A percentile compares a stretch with the other conserved stretches of the same genome.
phyloP scores from a whole-genome alignment of 2,888 invertebrate species.

The Eupeodes latifasciatus region DNA sequence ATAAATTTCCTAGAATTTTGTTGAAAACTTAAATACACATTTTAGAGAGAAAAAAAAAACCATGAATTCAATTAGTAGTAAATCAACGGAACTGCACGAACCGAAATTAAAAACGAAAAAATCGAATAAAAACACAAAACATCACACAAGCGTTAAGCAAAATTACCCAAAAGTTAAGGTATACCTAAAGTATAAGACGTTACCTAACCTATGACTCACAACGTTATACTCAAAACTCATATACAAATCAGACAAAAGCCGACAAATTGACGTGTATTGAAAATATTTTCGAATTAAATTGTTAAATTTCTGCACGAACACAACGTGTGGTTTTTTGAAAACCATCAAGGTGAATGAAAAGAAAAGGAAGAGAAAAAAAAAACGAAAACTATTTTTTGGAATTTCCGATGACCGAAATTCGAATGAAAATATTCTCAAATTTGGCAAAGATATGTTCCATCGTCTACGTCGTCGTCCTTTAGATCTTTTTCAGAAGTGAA shows the following conservation, averaged over 20 bases:
- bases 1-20: neutral
- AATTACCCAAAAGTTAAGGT: neutral
- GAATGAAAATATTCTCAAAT: slow-evolving; percentile 15
- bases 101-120: neutral
- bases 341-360: neutral
- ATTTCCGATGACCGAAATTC: slow-evolving; percentile 28
- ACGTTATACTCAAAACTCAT: neutral
- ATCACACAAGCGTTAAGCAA: too few species aligned
- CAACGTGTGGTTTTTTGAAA: slow-evolving; percentile 1
- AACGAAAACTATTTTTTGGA: neutral
- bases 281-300: slow-evolving; percentile 2
- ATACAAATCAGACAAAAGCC: neutral
- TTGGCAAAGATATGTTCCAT: neutral
- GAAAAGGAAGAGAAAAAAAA: neutral
- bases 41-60: neutral
- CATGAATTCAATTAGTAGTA: slow-evolving; percentile 11
- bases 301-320: slow-evolving; percentile 27
- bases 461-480: neutral
- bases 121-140: neutral
- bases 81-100: slow-evolving; percentile 4
- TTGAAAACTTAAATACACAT: neutral
- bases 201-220: neutral
- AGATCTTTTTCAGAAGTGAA: neutral
- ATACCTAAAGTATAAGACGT: too few species aligned
- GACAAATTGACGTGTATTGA: neutral